Evolutionary conservation across 2,113 vertebrate species (phyloP).

Genomic region (Typhlomys cinereus): DNA sequence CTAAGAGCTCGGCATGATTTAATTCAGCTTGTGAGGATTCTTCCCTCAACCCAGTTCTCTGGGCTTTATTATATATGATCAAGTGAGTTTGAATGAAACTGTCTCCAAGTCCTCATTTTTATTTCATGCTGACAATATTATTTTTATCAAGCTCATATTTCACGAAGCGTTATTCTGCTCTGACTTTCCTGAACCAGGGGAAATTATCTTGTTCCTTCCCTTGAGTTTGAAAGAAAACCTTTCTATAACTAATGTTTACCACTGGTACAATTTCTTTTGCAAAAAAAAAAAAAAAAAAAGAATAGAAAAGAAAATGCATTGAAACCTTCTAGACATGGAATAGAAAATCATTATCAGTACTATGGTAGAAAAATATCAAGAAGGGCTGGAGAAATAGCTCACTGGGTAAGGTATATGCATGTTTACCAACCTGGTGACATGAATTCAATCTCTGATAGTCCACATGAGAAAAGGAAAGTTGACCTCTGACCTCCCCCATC

Average conservation of each 20-base stretch:
- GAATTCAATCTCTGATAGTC: no score
- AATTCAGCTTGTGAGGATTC: slow-evolving; percentile 38
- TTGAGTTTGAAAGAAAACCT: slow-evolving; percentile 78
- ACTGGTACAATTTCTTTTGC: slow-evolving; percentile 69
- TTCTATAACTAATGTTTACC: slow-evolving; percentile 79
- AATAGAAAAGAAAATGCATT: slow-evolving; percentile 46
- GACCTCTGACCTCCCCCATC: no score
- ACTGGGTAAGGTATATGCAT: no score
- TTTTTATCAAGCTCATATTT: slow-evolving; percentile 82
- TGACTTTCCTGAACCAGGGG: slow-evolving; percentile 77
- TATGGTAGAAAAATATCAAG: neutral
- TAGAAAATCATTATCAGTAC: slow-evolving; percentile 35
- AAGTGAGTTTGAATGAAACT: slow-evolving; percentile 77
- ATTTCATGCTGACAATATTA: slow-evolving; percentile 82
- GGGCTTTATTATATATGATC: slow-evolving; percentile 76
- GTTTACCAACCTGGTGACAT: no score
- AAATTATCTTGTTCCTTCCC: slow-evolving; percentile 79
- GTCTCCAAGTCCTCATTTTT: slow-evolving; percentile 81
- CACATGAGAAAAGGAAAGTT: no score
- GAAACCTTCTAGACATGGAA: slow-evolving; percentile 62
- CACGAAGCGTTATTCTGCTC: slow-evolving; percentile 77
- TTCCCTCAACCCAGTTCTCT: slow-evolving; percentile 39
- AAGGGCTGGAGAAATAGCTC: no score
- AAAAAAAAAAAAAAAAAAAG: slow-evolving; percentile 35
- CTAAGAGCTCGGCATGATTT: neutral